Base-by-base conservation (phyloP, 2,113 vertebrate genomes). In the Todiramphus chloris region DNA sequence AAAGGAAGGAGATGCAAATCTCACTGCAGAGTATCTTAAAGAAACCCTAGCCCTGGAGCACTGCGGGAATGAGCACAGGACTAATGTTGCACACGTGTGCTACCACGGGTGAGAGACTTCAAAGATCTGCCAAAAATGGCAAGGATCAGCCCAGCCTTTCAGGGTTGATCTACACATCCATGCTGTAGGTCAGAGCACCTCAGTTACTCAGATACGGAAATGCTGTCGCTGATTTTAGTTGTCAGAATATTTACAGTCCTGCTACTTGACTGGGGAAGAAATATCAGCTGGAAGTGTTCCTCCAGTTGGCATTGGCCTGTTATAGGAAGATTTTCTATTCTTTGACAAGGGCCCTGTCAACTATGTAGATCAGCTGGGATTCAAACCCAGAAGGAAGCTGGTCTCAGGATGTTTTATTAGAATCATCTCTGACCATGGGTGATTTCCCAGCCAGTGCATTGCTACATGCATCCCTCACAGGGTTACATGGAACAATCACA, bases 201-300 rank as follows among this genome's bases (percentile, higher is more conserved):
- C 60, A 60, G 30, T 43, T 2, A 5, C 11, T 89, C 51, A 46
- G 44, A 46, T 46, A 46, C 18, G 78, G 27, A 87, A 94, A 59
- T 21, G 18, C 16, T 50, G 10, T 17, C 87, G 64, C 53, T 18
- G 78, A 7, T 67, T 91, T 70, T 33, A 81, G 24, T 74, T 75
- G 67, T 6, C 27, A 50, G 74, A 81, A 70, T 87, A 82, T 70
- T 94, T 89, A 81, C 50, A 82, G 59, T 53, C 41, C 50, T 77
- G 20, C 44, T 41, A 74, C 19, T 70, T 83, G 48, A 39, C n/a
- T 69, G 30, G 41, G 30, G 16, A 78, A 55, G 6, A 81, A 89
- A 94, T 75, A 78, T 20, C 35, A 70, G 10, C 55, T 58, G 35
- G 23, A 80, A 59, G 50, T 78, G 12, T 33, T 89, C 80, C 50